phyloP scores from a whole-genome alignment of 2,888 invertebrate species.

The Margaritifera margaritifera region DNA sequence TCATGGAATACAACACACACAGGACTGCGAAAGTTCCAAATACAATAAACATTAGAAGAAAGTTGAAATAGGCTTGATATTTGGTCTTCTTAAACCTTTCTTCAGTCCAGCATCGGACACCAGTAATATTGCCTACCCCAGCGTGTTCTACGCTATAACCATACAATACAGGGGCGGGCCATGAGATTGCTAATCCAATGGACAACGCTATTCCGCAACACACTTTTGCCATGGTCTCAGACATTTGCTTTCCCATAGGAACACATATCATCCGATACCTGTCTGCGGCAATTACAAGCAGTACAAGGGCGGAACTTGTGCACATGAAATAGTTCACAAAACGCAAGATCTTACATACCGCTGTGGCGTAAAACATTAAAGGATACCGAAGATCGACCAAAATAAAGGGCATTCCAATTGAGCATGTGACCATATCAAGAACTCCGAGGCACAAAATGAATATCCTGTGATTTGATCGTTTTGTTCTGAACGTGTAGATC shows the following conservation, averaged over 20 bases:
- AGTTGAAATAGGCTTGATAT: slow-evolving; percentile 32
- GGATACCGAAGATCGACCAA: slow-evolving; percentile 31
- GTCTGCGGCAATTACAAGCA: slow-evolving; percentile 43
- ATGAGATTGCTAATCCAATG: slow-evolving; percentile 27
- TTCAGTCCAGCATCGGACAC: slow-evolving; percentile 30
- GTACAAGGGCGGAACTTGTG: slow-evolving; percentile 30
- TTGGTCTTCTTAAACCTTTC: slow-evolving; percentile 23
- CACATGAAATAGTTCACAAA: slow-evolving; percentile 41
- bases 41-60: slow-evolving; percentile 26
- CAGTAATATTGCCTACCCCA: slow-evolving; percentile 18
- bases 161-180: slow-evolving; percentile 41
- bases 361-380: slow-evolving; percentile 28
- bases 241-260: slow-evolving; percentile 32
- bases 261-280: slow-evolving; percentile 41
- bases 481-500: slow-evolving; percentile 32
- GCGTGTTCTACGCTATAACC: slow-evolving; percentile 27
- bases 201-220: slow-evolving; percentile 29
- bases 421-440: slow-evolving; percentile 37
- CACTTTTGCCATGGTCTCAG: slow-evolving; percentile 23
- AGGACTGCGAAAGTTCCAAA: slow-evolving; percentile 32
- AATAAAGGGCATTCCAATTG: slow-evolving; percentile 38
- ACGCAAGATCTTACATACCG: slow-evolving; percentile 38
- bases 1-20: slow-evolving; percentile 33
- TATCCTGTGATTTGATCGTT: slow-evolving; percentile 37
- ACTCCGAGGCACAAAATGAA: slow-evolving; percentile 39